Evolutionary conservation across 1,140 invertebrate genomes (phyloP), one percentile per base, ranked within the genome.

Genomic region (Rhyzopertha dominica): DNA sequence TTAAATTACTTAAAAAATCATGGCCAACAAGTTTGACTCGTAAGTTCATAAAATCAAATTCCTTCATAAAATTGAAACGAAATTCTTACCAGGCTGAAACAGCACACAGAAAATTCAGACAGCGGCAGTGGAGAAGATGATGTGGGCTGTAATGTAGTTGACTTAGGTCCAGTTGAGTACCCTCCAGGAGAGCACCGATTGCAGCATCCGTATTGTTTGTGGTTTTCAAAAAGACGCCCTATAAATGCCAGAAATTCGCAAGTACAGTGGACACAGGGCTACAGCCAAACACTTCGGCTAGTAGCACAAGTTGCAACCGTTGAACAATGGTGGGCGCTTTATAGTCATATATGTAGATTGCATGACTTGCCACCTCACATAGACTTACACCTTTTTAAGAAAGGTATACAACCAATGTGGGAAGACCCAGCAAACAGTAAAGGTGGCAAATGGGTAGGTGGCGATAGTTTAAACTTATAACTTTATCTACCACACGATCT

Each of bases 391-490:
- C 76, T 99, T 18, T 99, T 99, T 67, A 98, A 98, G 78, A 84
- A 95, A 60, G 95, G 95, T 48, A 96, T 99, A 50, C 91, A 94
- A 72, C 95, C 95, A 19, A 95, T 98, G 89, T 98, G 94, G 94
- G 95, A 98, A 73, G 94, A 98, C 73, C 80, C 84, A 49, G 88
- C 90, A 18, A 98, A 98, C 74, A 84, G 85, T 62, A 85, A 86
- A 71, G 95, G 95, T 29, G 95, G 95, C 12, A 97, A 97, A 76
- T 98, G 94, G 94, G 90, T 97, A 54, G 20, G 47, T 39, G 7
- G 9, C 8, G 25, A 18, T 18, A 12, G 22, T 43, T 37, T 43
- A 17, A 20, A n/a, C n/a, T n/a, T n/a, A n/a, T n/a, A n/a, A n/a
- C n/a, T n/a, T n/a, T n/a, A n/a, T n/a, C n/a, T n/a, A n/a, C n/a